These are phyloP conservation scores for Euphydryas editha DNA, from an alignment of 2,888 invertebrate genomes.

Conservation along the genomic window DNA sequence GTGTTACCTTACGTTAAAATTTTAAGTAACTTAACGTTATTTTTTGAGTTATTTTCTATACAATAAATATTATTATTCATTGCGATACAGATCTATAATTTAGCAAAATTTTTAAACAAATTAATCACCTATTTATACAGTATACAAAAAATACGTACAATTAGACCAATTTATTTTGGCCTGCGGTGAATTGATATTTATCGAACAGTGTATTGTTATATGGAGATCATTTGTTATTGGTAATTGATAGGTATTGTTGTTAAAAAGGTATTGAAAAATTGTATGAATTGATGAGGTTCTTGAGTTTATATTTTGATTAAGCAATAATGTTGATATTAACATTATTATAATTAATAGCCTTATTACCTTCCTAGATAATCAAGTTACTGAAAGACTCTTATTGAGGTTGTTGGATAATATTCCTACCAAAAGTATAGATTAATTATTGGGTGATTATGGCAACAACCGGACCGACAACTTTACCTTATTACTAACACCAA, in stretches of 20 bases:
- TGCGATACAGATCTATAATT: not conserved
- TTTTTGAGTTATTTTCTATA: no score
- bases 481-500: no score
- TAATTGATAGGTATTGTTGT: slow-evolving; percentile 8
- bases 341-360: no score
- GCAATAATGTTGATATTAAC: not conserved
- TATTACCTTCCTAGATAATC: no score
- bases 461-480: no score
- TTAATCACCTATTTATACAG: slow-evolving; percentile 17
- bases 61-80: not conserved
- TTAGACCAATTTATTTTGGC: slow-evolving; percentile 21
- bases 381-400: no score
- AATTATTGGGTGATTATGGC: no score
- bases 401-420: no score
- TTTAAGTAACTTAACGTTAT: no score
- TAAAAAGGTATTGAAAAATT: not conserved
- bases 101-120: slow-evolving; percentile 25
- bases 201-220: not conserved
- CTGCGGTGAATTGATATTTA: slow-evolving; percentile 14
- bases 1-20: not conserved
- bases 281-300: not conserved
- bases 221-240: slow-evolving; percentile 3
- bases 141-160: slow-evolving; percentile 15
- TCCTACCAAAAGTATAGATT: no score
- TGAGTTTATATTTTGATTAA: not conserved